These are phyloP conservation scores for Arctia plantaginis DNA, from an alignment of 2,888 invertebrate genomes.

Conservation along the genomic window DNA sequence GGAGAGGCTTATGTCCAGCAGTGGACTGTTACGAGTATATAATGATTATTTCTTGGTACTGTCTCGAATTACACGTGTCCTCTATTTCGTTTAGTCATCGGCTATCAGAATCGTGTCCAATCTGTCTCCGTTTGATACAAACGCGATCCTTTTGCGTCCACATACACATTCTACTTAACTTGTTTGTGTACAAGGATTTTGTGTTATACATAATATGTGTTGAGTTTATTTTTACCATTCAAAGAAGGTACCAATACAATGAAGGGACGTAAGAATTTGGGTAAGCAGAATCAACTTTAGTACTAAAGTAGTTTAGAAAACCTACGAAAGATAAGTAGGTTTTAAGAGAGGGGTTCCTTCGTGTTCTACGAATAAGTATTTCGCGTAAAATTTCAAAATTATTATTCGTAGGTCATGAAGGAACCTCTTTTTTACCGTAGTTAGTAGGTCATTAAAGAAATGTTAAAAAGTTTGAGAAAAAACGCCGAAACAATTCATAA, in stretches of 20 bases:
- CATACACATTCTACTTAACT: constrained; percentile 30
- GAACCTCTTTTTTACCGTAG: too few relatives aligned
- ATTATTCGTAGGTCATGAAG: too few relatives aligned
- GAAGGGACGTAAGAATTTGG: neutral
- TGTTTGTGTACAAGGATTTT: constrained; percentile 16
- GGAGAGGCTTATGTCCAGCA: too few relatives aligned
- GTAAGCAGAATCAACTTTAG: neutral
- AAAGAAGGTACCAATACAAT: neutral
- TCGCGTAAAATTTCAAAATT: too few relatives aligned
- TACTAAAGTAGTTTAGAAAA: neutral
- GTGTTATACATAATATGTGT: neutral
- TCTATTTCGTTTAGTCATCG: constrained; percentile 68
- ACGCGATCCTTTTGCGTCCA: constrained; percentile 29
- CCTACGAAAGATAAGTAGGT: too few relatives aligned
- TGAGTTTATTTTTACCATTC: constrained; percentile 2
- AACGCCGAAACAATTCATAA: too few relatives aligned
- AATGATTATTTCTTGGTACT: constrained; percentile 30
- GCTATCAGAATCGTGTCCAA: constrained; percentile 69
- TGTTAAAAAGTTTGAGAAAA: too few relatives aligned
- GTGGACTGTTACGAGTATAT: too few relatives aligned
- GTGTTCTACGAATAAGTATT: too few relatives aligned
- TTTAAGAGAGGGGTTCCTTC: too few relatives aligned
- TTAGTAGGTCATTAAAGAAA: too few relatives aligned
- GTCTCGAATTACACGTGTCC: constrained; percentile 36
- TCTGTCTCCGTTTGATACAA: constrained; percentile 56